Base-by-base conservation (phyloP, 2,888 invertebrate species). In the Prenolepis imparis region DNA sequence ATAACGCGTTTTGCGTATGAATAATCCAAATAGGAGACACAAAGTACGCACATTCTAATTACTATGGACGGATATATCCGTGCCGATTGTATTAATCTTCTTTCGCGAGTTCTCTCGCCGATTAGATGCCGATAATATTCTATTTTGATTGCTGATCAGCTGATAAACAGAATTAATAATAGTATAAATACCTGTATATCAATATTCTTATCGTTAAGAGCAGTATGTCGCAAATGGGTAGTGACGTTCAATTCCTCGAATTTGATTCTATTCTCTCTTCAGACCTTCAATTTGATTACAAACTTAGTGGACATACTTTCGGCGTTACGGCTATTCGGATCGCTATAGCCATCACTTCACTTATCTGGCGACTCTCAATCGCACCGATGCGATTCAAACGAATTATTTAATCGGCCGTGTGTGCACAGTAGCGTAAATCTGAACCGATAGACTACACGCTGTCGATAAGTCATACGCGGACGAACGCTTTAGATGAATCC, bases 401-500 rank as follows among this genome's bases (percentile, higher is more conserved):
- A 59, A 41, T 59, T 52, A n/a, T 52, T 59, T 64, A 63, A 63
- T 24, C 63, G 24, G 24, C 4, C 57, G n/a, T n/a, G 28, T 41
- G 28, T n/a, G 52, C 52, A 52, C 21, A 55, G 52, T 68, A 12
- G 48, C 36, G 36, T 41, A 73, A 59, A 41, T 59, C 5, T 70
- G 21, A 55, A n/a, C 41, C 18, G 32, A 80, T n/a, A 48, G 28
- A 73, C 48, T n/a, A 11, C 28, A 59, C 44, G 32, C 21, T 59
- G 39, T 80, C 59, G 44, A n/a, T 59, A 4, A 36, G 5, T 36
- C 36, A 36, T 36, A 36, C 41, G 63, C 63, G 15, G 36, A 68
- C 72, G 64, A n/a, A 41, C 68, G 48, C 21, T 87, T 93, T 95
- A 97, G 85, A 97, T 96, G 91, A 97, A 97, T 91, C 96, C 96